Conservation (phyloP, 2,113 vertebrate species). For the Elaphurus davidianus region DNA sequence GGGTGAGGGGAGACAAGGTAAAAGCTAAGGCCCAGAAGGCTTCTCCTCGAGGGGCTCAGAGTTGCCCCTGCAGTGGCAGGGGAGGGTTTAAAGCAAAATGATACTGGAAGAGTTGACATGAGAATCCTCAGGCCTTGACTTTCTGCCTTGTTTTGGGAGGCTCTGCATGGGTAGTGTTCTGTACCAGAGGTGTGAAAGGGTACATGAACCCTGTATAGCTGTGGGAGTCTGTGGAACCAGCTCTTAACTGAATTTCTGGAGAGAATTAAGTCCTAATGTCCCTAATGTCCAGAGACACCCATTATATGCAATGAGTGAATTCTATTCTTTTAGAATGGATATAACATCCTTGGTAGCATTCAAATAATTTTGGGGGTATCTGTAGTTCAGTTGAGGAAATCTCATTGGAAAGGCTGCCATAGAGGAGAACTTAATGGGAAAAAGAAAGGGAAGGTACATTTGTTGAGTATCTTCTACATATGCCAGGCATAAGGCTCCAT, state of each 20-base stretch:
- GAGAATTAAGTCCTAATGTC: neutral
- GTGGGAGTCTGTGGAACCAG: neutral
- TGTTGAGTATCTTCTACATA: neutral
- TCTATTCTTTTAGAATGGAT: neutral
- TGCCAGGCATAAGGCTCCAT: too few species aligned
- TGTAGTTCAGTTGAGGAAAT: neutral
- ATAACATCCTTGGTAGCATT: neutral
- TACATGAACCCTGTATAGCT: neutral
- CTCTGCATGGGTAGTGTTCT: neutral
- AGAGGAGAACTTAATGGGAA: neutral
- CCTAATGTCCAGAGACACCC: neutral
- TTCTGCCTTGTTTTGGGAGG: neutral
- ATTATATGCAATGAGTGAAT: neutral
- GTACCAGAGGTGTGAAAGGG: rapidly evolving
- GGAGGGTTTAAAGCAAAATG: neutral
- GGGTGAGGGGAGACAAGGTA: neutral
- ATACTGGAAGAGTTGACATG: neutral
- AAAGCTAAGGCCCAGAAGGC: neutral
- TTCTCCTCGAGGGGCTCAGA: neutral
- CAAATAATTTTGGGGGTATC: neutral
- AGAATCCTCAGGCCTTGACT: neutral
- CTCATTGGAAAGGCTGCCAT: neutral
- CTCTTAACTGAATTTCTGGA: neutral
- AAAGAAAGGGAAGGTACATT: neutral
- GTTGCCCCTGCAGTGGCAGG: neutral